Evolutionary conservation across 2,888 invertebrate species (phyloP), one percentile per base, ranked within the genome.

Genomic region (Dusona sp.): DNA sequence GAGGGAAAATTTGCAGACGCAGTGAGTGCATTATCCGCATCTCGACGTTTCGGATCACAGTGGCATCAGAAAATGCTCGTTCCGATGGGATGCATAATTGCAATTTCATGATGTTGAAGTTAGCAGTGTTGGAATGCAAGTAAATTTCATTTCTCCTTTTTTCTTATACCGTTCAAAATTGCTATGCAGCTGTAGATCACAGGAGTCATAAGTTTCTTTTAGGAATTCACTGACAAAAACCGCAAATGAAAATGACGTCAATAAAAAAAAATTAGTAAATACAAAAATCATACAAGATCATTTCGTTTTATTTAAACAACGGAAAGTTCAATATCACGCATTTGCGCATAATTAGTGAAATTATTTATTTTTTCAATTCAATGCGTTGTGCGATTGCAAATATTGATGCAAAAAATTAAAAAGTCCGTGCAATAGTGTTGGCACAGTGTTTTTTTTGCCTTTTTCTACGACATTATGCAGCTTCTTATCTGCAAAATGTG

Each of bases 401-500:
- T 13, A 11, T 42, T 13, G 6, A 48, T 25, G 22, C 22, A 57
- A 2, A 25, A 57, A 57, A 9, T 51, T 11, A 45, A 57, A 68
- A 25, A 61, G 11, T 36, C 36, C 51, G 51, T 29, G 36, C 13
- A 54, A 45, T n/a, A 36, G 36, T 36, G 54, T 19, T 29, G 54
- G 54, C 16, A 51, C 22, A 19, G 54, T 42, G 7, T 36, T 33
- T 48, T 64, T 70, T 68, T 42, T 48, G 25, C 57, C 25, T 4
- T 8, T 42, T n/a, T 38, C 25, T 74, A 42, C 38, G 61, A 61
- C 64, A 70, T 74, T 77, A 74, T 74, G 79, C 82, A 74, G 83
- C 61, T 45, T 70, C 54, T 85, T 83, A 85, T 85, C 84, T 29
- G 9, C 38, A 61, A 42, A 36, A 19, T n/a, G 79, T 33, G 79